phyloP scores from a whole-genome alignment of 2,797 vertebrate species.

The Ibycter americanus region DNA sequence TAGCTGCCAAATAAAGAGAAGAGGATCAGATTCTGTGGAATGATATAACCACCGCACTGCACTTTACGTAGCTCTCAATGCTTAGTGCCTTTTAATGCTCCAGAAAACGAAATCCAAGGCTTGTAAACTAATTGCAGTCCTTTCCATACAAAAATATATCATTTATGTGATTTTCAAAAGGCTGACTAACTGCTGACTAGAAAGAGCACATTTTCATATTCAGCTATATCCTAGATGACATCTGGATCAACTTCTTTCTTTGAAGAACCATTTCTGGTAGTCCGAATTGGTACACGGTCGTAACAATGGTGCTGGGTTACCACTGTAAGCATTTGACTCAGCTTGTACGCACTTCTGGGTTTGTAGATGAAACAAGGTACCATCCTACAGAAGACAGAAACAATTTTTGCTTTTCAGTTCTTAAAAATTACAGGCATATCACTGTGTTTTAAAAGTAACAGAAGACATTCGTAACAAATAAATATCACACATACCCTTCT shows the following conservation, averaged over 20 bases:
- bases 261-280: constrained; percentile 92
- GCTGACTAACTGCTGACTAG: not conserved
- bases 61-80: not conserved
- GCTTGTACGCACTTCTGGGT: constrained; percentile 90
- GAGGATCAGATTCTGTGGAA: not conserved
- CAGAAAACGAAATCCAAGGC: not conserved
- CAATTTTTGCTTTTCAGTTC: not conserved
- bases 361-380: constrained; percentile 82
- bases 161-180: not conserved
- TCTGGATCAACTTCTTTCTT: constrained; percentile 77
- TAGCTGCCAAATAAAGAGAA: constrained; percentile 57
- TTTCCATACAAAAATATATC: constrained; percentile 48
- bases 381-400: constrained; percentile 81
- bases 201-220: not conserved
- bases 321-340: constrained; percentile 65
- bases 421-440: not conserved
- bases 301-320: constrained; percentile 82
- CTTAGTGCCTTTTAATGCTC: constrained; percentile 42
- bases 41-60: not conserved
- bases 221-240: not conserved
- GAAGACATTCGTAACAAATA: not conserved
- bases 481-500: not conserved
- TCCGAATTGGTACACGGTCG: constrained; percentile 79
- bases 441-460: not conserved
- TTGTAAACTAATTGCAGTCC: constrained; percentile 32